Base-by-base conservation (phyloP, 2,797 vertebrate species). In the Onychomys arenicola region DNA sequence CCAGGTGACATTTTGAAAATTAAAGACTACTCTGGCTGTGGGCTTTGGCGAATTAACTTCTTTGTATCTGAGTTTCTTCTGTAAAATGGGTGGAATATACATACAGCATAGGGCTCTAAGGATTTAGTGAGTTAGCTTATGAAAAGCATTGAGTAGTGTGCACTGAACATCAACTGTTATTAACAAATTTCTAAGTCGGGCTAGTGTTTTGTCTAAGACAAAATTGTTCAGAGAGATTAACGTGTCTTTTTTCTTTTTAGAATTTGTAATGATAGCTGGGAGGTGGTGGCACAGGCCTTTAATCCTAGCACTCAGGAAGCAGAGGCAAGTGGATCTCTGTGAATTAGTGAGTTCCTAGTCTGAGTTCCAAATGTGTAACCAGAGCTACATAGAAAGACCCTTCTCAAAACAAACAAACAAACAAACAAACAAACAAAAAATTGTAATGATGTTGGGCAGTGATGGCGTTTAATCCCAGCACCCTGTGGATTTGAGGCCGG, bases 181-280 rank as follows among this genome's bases (percentile, higher is more conserved):
- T 81, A 80, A 77, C 27, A 75, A 25, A 55, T 82, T 90, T 96
- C 57, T 81, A 90, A 96, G 65, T 90, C 67, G 46, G 57, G 37
- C 87, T 46, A 65, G 4, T 85, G 63, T 93, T 93, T 90, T 86
- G 29, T 90, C 37, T 25, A 82, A 88, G 32, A 90, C 65, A 75
- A 65, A 90, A 73, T 90, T 90, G 73, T 77, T 76, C 52, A 77
- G 46, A 75, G 46, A 75, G 32, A 59, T 81, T 65, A 86, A 57
- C 75, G 21, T 90, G 43, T 81, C 32, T 55, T 90, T 90, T 90
- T 83, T 77, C 52, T 63, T 55, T 71, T 37, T 71, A 71, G n/a
- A 71, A 37, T 40, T 69, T 69, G 14, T 69, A 69, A 67, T 69
- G 65, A 34, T 69, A 65, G 16, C 25, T 5, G 23, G 14, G 63